Base-by-base conservation (phyloP, 2,113 vertebrate species). In the Setophaga kirtlandii region DNA sequence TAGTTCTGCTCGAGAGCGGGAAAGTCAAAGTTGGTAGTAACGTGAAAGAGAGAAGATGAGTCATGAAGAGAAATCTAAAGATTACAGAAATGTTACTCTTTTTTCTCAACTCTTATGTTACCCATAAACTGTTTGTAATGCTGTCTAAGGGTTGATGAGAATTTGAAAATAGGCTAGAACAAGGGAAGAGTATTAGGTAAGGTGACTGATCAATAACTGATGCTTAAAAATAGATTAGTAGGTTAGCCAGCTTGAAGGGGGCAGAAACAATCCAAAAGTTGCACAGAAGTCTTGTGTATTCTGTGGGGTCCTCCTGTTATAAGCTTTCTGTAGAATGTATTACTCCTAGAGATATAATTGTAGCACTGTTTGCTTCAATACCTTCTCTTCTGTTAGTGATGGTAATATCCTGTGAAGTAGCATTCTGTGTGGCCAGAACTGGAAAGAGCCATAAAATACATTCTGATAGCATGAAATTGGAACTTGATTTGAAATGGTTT, bases 381-480 rank as follows among this genome's bases (percentile, higher is more conserved):
- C 56, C 39, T 82, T 88, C 46, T 76, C 27, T 76, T 83, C 69
- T 83, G 53, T 80, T 92, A 89, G 60, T 53, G 64, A 71, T 81
- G 22, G 20, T 67, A 87, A 33, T 59, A 75, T 46, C 68, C 83
- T 89, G 17, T 94, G 53, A 91, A 94, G 80, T 41, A 60, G 41
- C 16, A 22, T 62, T 87, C 75, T 15, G 0, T 56, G 62, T 71
- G 47, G 63, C 65, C 77, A 84, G 53, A 91, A 82, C 62, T 71
- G 53, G 77, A 79, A 93, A 87, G 62, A 92, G 37, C 44, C 44
- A 15, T 95, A 87, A 95, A 89, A 78, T 89, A 56, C 76, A 79
- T 89, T 94, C 44, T 95, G 73, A 76, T 78, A 89, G 83, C 89
- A 76, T 95, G 89, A 95, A 97, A 96, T 89, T 87, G 87, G 44